Evolutionary conservation across 2,888 invertebrate genomes (phyloP), one percentile per base, ranked within the genome.

Genomic region (Caradrina clavipalpis): DNA sequence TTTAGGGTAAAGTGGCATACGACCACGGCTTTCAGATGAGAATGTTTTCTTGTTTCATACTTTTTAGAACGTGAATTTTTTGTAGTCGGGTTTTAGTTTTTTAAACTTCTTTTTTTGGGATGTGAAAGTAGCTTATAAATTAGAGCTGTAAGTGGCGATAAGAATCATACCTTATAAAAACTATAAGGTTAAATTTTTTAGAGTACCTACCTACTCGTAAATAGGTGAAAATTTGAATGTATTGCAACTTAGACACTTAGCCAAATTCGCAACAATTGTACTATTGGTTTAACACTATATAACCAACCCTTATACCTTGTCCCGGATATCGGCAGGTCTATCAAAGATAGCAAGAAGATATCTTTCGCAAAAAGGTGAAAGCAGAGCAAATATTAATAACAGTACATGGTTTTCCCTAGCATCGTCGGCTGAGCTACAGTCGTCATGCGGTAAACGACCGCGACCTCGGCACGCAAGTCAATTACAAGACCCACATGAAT

Each of bases 401-500:
- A 6, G 53, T 5, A 5, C 58, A 50, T 42, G 3, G 2, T 60
- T 42, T 62, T 95, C 73, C 76, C 73, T 96, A 98, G 98, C 98
- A 98, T 93, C 98, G 98, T 68, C 97, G 98, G 67, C 96, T 98
- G 85, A 98, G 98, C 95, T 99, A 99, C 96, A 98, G 98, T 91
- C 97, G 98, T 64, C 98, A 99, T 91, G 98, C 98, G 50, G 98
- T 99, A 62, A 98, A 98, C 91, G 98, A 99, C 91, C 96, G 98
- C 72, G 98, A 99, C 94, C 96, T 98, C 80, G 97, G 98, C 69
- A 98, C 98, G 50, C 98, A 98, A 96, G 97, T 97, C 75, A 98
- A 98, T 96, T 98, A 99, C 93, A 98, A 98, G 93, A 98, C 98
- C 94, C 98, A 98, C 93, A 98, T 98, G 97, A 98, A 98, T 90